phyloP scores from a whole-genome alignment of 2,113 vertebrate genomes.

The Garra rufa region DNA sequence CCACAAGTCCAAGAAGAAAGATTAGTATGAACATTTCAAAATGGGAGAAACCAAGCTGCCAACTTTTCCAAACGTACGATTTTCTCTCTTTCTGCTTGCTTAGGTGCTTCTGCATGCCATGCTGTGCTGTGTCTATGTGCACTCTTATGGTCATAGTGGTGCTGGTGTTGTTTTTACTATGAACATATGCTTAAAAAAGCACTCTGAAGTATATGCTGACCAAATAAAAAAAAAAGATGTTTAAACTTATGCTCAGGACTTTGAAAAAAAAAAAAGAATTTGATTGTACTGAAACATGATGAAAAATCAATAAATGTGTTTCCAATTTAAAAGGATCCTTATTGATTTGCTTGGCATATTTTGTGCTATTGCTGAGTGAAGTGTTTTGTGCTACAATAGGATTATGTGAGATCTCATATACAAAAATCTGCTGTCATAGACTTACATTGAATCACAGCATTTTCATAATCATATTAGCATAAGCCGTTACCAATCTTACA shows the following conservation, averaged over 20 bases:
- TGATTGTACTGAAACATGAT: conserved; percentile 62
- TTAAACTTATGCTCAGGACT: conserved; percentile 78
- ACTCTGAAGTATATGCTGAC: conserved; percentile 73
- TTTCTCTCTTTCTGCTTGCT: conserved; percentile 51
- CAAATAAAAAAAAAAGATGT: conserved; percentile 72
- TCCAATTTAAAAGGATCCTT: conserved; percentile 22
- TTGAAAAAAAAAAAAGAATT: conserved; percentile 66
- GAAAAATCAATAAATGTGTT: conserved; percentile 69
- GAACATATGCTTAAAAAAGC: conserved; percentile 59
- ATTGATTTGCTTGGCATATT: conserved; percentile 10
- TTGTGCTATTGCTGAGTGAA: neutral
- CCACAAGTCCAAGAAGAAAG: conserved; percentile 77
- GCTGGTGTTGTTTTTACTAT: conserved; percentile 67
- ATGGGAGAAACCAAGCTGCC: conserved; percentile 41
- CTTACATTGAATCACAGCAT: neutral
- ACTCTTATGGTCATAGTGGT: conserved; percentile 65
- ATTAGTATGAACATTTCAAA: conserved; percentile 43
- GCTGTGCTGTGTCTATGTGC: conserved; percentile 73
- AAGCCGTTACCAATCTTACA: neutral
- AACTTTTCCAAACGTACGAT: conserved; percentile 34
- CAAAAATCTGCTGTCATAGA: conserved; percentile 28
- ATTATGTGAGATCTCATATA: neutral
- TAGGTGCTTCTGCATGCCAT: conserved; percentile 75
- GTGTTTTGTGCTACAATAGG: neutral
- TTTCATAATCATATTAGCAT: conserved; percentile 4